These are phyloP conservation scores for Lutraria lutraria DNA, from an alignment of 2,888 invertebrate genomes.

Conservation along the genomic window DNA sequence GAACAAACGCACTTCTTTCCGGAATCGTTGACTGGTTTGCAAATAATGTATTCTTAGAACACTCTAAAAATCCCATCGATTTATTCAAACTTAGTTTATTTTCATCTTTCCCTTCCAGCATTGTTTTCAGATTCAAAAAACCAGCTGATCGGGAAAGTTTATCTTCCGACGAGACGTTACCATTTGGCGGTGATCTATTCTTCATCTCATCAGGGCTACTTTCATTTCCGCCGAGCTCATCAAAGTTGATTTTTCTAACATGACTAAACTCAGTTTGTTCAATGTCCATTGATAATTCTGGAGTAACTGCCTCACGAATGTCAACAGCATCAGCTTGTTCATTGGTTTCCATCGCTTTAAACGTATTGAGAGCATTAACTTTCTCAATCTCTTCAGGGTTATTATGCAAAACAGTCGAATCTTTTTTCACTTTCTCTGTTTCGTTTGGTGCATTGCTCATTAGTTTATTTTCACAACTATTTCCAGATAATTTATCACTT, in stretches of 20 bases:
- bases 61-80: conserved; percentile 60
- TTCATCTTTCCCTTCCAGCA: conserved; percentile 59
- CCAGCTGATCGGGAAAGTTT: conserved; percentile 63
- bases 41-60: conserved; percentile 60
- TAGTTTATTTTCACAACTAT: background rate
- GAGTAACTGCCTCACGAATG: conserved; percentile 52
- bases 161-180: conserved; percentile 8
- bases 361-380: background rate
- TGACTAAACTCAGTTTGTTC: conserved; percentile 44
- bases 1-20: conserved; percentile 83
- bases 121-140: conserved; percentile 56
- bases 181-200: background rate
- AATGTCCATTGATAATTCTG: conserved; percentile 54
- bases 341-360: conserved; percentile 23
- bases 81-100: conserved; percentile 56
- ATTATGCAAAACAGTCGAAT: background rate
- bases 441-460: background rate
- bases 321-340: background rate
- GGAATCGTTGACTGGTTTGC: conserved; percentile 69
- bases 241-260: conserved; percentile 65
- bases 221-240: conserved; percentile 29
- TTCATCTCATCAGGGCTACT: background rate
- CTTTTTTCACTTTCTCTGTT: background rate
- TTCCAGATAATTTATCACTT: background rate
- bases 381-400: conserved; percentile 5